Evolutionary conservation across 1,140 invertebrate species (phyloP).

Genomic region (Theocolax elegans): DNA sequence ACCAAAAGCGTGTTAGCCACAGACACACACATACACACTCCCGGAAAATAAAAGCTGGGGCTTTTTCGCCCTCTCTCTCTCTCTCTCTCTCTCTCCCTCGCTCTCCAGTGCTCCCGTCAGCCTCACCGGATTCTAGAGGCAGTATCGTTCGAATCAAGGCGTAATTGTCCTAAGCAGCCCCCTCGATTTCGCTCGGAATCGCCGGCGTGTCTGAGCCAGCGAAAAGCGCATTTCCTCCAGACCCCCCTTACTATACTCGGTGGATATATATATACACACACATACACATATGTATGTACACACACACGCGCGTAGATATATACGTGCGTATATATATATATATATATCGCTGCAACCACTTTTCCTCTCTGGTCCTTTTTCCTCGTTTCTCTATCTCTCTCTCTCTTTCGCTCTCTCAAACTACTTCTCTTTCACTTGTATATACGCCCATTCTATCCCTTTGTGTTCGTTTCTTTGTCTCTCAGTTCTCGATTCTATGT

Average conservation of each 20-base stretch:
- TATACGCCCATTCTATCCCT: too few species aligned
- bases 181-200: conserved; percentile 15
- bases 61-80: not conserved
- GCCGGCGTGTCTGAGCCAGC: conserved; percentile 3
- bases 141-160: conserved; percentile 20
- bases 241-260: too few species aligned
- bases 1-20: not conserved
- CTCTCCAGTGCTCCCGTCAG: too few species aligned
- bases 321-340: not conserved
- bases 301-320: not conserved
- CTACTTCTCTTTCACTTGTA: too few species aligned
- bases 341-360: not conserved
- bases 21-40: too few species aligned
- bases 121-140: not conserved
- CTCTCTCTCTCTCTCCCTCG: not conserved
- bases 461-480: not conserved
- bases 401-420: too few species aligned
- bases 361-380: not conserved
- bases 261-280: not conserved
- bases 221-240: conserved; percentile 20
- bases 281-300: too few species aligned
- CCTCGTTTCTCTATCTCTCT: not conserved
- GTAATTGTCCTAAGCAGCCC: conserved; percentile 30
- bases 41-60: not conserved
- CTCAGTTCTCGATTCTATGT: not conserved